These are phyloP conservation scores for Bothrops jararaca DNA, from an alignment of 2,113 vertebrate species.

Conservation along the genomic window DNA sequence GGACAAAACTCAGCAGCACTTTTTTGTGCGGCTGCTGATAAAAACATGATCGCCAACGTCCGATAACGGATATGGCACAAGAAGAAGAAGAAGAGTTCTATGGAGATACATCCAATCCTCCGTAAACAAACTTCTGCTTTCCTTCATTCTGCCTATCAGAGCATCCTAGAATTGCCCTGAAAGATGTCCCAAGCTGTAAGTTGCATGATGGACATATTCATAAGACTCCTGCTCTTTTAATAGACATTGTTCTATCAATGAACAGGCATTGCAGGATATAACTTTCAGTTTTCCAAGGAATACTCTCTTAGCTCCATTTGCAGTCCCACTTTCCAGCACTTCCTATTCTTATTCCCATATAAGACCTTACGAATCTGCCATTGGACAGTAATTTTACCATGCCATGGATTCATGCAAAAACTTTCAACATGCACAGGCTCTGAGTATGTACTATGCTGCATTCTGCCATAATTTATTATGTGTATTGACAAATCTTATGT, in stretches of 20 bases:
- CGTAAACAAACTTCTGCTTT: background rate
- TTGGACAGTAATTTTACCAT: background rate
- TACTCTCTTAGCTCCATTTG: background rate
- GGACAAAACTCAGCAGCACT: no score
- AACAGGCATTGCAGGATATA: background rate
- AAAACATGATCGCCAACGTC: no score
- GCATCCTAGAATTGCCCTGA: background rate
- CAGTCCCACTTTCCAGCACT: background rate
- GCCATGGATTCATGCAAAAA: background rate
- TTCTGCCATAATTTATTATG: background rate
- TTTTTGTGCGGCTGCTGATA: no score
- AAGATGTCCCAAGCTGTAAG: background rate
- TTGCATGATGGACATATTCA: background rate
- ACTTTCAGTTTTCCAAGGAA: background rate
- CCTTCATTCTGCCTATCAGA: background rate
- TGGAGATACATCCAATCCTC: background rate
- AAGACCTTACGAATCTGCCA: background rate
- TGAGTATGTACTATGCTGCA: background rate
- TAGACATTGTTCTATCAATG: background rate
- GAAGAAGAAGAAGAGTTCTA: background rate
- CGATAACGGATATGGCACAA: no score
- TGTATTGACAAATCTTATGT: background rate
- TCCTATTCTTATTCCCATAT: background rate
- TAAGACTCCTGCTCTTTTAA: background rate
- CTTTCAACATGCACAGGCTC: background rate